phyloP scores from a whole-genome alignment of 2,113 vertebrate species.

The Plotosus lineatus region DNA sequence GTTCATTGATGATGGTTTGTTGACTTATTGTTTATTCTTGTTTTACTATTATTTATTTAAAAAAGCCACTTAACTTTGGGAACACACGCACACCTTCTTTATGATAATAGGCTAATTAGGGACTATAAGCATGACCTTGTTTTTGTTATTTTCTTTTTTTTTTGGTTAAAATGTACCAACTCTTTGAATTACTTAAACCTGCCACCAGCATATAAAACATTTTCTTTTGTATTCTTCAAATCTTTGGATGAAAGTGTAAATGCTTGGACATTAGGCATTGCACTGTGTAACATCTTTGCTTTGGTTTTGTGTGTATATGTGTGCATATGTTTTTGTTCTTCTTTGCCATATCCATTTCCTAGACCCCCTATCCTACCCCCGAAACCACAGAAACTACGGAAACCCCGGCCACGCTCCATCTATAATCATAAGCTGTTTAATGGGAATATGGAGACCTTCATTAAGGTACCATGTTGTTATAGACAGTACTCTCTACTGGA shows the following conservation, averaged over 20 bases:
- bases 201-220: slow-evolving; percentile 19
- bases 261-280: neutral
- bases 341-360: slow-evolving; percentile 71
- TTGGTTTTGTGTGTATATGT: slow-evolving; percentile 62
- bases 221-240: neutral
- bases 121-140: slow-evolving; percentile 34
- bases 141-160: slow-evolving; percentile 13
- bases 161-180: neutral
- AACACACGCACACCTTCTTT: slow-evolving; percentile 18
- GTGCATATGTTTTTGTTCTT: slow-evolving; percentile 67
- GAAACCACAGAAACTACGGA: slow-evolving; percentile 99
- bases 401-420: slow-evolving; percentile 95
- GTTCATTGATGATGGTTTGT: too few species aligned
- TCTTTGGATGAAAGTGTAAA: neutral
- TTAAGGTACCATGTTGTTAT: slow-evolving; percentile 89
- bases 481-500: slow-evolving; percentile 71
- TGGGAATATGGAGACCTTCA: slow-evolving; percentile 99
- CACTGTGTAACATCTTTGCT: slow-evolving; percentile 3
- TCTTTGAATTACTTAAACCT: slow-evolving; percentile 32
- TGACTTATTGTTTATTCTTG: too few species aligned
- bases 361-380: slow-evolving; percentile 98
- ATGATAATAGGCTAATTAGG: slow-evolving; percentile 42
- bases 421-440: slow-evolving; percentile 99
- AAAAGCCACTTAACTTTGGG: neutral
- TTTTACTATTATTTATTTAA: too few species aligned